These are phyloP conservation scores for Meganola albula DNA, from an alignment of 2,888 invertebrate genomes.

Conservation along the genomic window DNA sequence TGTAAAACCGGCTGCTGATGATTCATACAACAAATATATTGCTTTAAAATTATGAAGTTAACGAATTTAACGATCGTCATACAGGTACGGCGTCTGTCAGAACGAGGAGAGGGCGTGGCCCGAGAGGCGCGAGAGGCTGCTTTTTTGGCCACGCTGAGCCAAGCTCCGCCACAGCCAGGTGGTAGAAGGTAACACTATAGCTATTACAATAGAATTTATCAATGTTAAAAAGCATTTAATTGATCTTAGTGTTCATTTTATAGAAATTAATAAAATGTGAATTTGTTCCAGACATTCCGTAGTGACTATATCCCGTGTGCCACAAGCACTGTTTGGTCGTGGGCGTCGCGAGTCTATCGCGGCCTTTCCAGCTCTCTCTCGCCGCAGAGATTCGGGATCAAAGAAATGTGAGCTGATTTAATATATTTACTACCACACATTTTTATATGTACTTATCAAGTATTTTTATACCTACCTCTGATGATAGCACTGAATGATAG, in stretches of 20 bases:
- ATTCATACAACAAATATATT: too few species aligned
- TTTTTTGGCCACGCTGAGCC: constrained; percentile 88
- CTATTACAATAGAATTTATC: too few species aligned
- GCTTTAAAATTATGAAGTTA: too few species aligned
- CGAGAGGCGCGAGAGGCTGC: constrained; percentile 88
- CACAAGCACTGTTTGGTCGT: constrained; percentile 85
- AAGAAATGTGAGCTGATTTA: constrained; percentile 60
- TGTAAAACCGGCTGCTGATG: too few species aligned
- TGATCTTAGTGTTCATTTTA: too few species aligned
- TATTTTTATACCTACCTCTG: too few species aligned
- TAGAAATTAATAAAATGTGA: too few species aligned
- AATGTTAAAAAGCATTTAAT: too few species aligned
- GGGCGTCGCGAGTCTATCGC: constrained; percentile 89
- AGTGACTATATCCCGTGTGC: constrained; percentile 90
- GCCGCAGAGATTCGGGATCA: constrained; percentile 61
- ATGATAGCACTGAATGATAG: too few species aligned
- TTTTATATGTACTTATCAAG: too few species aligned
- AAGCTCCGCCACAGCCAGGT: constrained; percentile 84
- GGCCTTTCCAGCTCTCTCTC: constrained; percentile 81
- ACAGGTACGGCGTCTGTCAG: constrained; percentile 88
- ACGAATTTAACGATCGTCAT: too few species aligned
- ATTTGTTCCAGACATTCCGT: constrained; percentile 83
- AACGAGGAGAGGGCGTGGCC: constrained; percentile 86
- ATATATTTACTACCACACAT: neutral
- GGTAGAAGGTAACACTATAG: constrained; percentile 77